Percentiles rank a stretch among this genome's conserved stretches.
These are phyloP conservation scores for Riparia riparia DNA, from an alignment of 2,113 vertebrate genomes.

Conservation along the genomic window DNA sequence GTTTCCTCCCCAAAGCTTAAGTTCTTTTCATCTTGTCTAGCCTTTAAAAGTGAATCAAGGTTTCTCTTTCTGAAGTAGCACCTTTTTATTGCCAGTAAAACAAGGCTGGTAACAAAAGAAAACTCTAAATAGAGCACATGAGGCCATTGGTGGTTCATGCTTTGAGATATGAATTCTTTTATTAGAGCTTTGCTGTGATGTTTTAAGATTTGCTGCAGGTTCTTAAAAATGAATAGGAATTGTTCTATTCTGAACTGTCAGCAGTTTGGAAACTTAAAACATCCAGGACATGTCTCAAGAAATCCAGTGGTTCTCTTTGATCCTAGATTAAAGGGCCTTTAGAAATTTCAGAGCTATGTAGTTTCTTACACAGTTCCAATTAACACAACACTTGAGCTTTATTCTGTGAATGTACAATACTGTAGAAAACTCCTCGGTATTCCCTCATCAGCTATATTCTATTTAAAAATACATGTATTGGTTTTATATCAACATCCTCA, in stretches of 20 bases:
- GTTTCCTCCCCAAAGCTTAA: background rate
- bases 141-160: background rate
- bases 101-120: background rate
- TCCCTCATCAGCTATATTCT: slow-evolving; percentile 7
- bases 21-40: background rate
- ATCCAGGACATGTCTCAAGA: slow-evolving; percentile 24
- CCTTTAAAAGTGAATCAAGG: background rate
- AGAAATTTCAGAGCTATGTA: slow-evolving; percentile 32
- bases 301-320: slow-evolving; percentile 44
- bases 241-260: slow-evolving; percentile 16
- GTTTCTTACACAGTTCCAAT: slow-evolving; percentile 42
- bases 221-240: background rate
- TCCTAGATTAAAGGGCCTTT: slow-evolving; percentile 27
- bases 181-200: slow-evolving; percentile 29
- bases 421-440: slow-evolving; percentile 28
- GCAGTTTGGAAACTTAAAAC: slow-evolving; percentile 33
- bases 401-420: slow-evolving; percentile 52
- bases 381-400: slow-evolving; percentile 34
- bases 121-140: background rate
- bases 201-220: slow-evolving; percentile 34
- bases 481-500: slow-evolving; percentile 9
- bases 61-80: background rate
- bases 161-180: background rate
- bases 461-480: slow-evolving; percentile 58
- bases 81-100: background rate